Conservation (phyloP, 2,113 vertebrate genomes). For the Ptyas mucosa region DNA sequence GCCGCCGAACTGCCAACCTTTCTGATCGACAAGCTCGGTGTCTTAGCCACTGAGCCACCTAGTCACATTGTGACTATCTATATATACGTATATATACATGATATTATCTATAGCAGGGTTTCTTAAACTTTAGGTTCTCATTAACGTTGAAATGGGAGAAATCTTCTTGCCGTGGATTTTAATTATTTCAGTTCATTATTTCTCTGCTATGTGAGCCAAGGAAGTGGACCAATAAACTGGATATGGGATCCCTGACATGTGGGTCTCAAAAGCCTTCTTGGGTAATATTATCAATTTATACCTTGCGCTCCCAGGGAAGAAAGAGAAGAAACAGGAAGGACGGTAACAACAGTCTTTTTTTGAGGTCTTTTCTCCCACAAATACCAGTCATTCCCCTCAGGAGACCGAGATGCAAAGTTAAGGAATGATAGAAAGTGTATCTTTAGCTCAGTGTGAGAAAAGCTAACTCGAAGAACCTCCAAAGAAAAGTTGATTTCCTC, state of each 20-base stretch:
- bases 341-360: not conserved
- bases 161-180: not conserved
- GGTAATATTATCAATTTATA: not conserved
- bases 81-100: too few species aligned
- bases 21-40: too few species aligned
- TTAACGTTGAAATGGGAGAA: not conserved
- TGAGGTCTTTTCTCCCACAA: not conserved
- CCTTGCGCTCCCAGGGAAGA: not conserved
- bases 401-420: not conserved
- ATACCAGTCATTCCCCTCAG: not conserved
- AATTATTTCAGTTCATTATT: not conserved
- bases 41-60: too few species aligned
- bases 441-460: not conserved
- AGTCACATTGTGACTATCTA: too few species aligned
- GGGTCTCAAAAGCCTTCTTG: not conserved
- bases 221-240: not conserved
- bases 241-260: not conserved
- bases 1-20: too few species aligned
- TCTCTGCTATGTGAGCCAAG: not conserved
- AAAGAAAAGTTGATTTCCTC: not conserved
- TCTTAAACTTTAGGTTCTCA: not conserved
- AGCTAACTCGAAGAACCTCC: not conserved
- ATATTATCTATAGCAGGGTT: not conserved
- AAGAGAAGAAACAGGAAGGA: not conserved
- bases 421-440: not conserved